Conservation (phyloP, 2,888 invertebrate genomes). For the Amblyjoppa proteus region DNA sequence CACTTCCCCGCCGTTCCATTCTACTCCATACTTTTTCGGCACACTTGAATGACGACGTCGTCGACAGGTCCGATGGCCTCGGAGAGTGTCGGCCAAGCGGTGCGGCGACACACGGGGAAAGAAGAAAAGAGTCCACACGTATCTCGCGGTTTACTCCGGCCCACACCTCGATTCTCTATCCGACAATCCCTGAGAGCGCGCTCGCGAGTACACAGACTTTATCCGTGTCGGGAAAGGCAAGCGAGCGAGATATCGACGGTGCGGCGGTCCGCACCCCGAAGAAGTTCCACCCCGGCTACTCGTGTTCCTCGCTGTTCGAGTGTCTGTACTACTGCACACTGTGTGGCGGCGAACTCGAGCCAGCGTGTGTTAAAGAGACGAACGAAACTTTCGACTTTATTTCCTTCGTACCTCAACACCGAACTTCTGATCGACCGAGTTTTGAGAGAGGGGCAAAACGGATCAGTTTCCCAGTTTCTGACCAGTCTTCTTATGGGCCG, state of each 20-base stretch:
- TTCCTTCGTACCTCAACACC: slow-evolving; percentile 27
- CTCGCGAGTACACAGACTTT: slow-evolving; percentile 20
- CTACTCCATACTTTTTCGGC: slow-evolving; percentile 6
- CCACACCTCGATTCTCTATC: slow-evolving; percentile 26
- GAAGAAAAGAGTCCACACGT: background rate
- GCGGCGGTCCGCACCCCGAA: slow-evolving; percentile 52
- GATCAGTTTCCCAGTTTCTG: no score
- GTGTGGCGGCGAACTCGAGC: slow-evolving; percentile 18
- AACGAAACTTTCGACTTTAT: slow-evolving; percentile 14
- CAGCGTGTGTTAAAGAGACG: background rate
- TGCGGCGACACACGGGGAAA: slow-evolving; percentile 11
- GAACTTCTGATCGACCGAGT: slow-evolving; percentile 27
- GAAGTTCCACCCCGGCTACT: background rate
- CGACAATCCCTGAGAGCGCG: background rate
- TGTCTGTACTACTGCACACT: background rate
- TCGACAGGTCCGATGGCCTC: slow-evolving; percentile 19
- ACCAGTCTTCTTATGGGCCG: no score
- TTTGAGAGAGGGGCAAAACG: no score
- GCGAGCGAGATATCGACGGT: slow-evolving; percentile 56
- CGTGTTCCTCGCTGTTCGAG: background rate
- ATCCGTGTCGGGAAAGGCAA: slow-evolving; percentile 39
- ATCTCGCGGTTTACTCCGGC: slow-evolving; percentile 22
- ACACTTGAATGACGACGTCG: slow-evolving; percentile 19
- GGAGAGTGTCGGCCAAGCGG: slow-evolving; percentile 39
- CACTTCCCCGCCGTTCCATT: background rate